phyloP scores from a whole-genome alignment of 2,113 vertebrate species.

The Triplophysa dalaica region DNA sequence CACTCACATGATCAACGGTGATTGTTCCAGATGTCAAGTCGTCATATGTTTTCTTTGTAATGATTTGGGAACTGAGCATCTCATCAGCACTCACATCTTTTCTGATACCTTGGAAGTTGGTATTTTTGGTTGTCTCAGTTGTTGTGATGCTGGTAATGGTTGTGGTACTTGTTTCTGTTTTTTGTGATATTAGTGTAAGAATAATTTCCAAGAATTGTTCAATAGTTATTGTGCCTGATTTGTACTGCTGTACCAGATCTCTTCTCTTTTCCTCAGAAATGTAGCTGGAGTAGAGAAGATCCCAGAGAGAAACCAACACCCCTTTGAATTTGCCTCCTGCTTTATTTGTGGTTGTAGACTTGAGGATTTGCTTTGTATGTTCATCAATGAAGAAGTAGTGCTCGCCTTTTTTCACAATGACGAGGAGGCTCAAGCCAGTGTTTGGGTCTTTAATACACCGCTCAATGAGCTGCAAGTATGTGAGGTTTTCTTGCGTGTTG shows the following conservation, averaged over 20 bases:
- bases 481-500: slow-evolving; percentile 79
- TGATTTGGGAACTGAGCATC: slow-evolving; percentile 53
- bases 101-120: slow-evolving; percentile 64
- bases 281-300: slow-evolving; percentile 77
- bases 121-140: neutral
- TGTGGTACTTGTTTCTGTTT: slow-evolving; percentile 59
- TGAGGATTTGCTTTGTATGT: slow-evolving; percentile 57
- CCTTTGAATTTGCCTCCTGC: slow-evolving; percentile 62
- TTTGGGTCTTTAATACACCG: slow-evolving; percentile 71
- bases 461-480: slow-evolving; percentile 76
- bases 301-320: slow-evolving; percentile 76
- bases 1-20: slow-evolving; percentile 59
- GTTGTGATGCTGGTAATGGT: slow-evolving; percentile 75
- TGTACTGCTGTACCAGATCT: slow-evolving; percentile 71
- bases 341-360: slow-evolving; percentile 66
- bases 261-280: slow-evolving; percentile 73
- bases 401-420: slow-evolving; percentile 71
- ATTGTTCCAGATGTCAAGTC: slow-evolving; percentile 63
- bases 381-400: slow-evolving; percentile 69
- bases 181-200: slow-evolving; percentile 57
- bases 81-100: slow-evolving; percentile 26
- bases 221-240: slow-evolving; percentile 55
- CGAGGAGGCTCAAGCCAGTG: slow-evolving; percentile 68
- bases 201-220: slow-evolving; percentile 57
- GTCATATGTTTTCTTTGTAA: slow-evolving; percentile 51